These are phyloP conservation scores for Lycorma delicatula DNA, from an alignment of 1,140 invertebrate species.

Conservation along the genomic window DNA sequence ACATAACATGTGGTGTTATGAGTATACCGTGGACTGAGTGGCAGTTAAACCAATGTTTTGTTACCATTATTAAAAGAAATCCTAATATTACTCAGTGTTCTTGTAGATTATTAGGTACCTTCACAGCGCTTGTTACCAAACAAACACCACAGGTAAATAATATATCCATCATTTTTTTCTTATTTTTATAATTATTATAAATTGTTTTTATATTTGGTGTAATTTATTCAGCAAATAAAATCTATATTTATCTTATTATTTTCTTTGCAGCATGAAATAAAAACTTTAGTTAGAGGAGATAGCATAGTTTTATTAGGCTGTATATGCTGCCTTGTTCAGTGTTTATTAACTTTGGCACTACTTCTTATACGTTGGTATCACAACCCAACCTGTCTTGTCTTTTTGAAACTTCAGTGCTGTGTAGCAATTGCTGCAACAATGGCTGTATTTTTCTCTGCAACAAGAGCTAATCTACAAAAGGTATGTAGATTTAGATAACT, in stretches of 20 bases:
- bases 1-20: conserved; percentile 43
- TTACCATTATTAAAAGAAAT: background rate
- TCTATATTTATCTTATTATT: background rate
- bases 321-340: conserved; percentile 48
- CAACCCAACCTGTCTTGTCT: conserved; percentile 50
- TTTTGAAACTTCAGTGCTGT: conserved; percentile 58
- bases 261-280: background rate
- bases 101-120: conserved; percentile 22
- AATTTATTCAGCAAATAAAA: background rate
- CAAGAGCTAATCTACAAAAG: conserved; percentile 7
- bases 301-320: conserved; percentile 46
- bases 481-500: background rate
- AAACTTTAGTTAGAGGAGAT: background rate
- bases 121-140: conserved; percentile 17
- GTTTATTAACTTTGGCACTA: conserved; percentile 44
- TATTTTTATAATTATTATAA: background rate
- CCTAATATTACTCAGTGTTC: conserved; percentile 18
- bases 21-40: conserved; percentile 34
- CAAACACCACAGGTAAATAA: background rate
- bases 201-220: background rate
- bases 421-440: conserved; percentile 49
- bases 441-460: conserved; percentile 49
- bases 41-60: conserved; percentile 17
- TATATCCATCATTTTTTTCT: background rate
- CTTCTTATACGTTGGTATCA: conserved; percentile 48